These are phyloP conservation scores for Saimiri boliviensis DNA, from an alignment of 2,113 vertebrate genomes.

Conservation along the genomic window DNA sequence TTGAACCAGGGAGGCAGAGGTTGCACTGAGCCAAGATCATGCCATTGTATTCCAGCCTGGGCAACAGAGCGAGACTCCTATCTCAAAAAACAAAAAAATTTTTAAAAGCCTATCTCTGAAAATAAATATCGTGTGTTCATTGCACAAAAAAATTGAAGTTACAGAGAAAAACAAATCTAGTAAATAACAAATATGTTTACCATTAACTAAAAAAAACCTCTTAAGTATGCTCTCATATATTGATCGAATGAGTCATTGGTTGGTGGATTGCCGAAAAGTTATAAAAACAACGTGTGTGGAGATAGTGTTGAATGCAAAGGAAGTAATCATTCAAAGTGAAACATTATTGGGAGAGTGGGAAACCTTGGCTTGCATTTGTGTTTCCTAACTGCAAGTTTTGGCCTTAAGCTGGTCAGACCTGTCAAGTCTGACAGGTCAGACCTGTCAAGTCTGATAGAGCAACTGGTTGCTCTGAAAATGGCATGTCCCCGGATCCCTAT, in stretches of 20 bases:
- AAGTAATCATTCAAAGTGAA: not conserved
- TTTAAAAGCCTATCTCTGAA: no score
- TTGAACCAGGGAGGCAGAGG: no score
- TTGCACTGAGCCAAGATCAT: no score
- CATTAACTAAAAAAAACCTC: not conserved
- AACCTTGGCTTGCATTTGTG: not conserved
- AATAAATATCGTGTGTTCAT: not conserved
- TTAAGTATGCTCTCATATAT: not conserved
- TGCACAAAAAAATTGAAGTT: not conserved
- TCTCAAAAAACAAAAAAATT: no score
- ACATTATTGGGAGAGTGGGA: not conserved
- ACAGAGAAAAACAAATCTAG: not conserved
- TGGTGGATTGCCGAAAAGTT: constrained; percentile 28
- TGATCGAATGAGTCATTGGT: not conserved
- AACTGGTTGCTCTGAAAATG: not conserved
- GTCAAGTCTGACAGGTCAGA: not conserved
- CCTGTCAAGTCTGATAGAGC: not conserved
- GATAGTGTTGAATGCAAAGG: not conserved
- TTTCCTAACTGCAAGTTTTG: not conserved
- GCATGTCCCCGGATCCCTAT: rapidly evolving
- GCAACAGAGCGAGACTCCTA: no score
- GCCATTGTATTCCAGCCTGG: no score
- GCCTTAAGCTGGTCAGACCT: not conserved
- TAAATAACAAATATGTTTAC: not conserved
- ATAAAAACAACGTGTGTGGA: not conserved